Conservation (phyloP, 2,888 invertebrate genomes). For the Stenoptilia bipunctidactyla region DNA sequence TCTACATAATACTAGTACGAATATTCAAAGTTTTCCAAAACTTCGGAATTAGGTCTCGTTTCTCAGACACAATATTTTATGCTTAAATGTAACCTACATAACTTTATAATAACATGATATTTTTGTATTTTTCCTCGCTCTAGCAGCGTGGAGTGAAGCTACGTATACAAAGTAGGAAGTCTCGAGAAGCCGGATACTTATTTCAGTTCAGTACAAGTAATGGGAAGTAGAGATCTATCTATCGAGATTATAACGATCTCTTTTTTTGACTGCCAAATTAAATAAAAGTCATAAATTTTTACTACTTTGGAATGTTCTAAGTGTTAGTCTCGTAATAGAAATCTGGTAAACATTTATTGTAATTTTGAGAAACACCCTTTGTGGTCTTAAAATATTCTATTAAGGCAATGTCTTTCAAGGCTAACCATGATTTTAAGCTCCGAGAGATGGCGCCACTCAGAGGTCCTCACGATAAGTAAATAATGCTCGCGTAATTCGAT, state of each 20-base stretch:
- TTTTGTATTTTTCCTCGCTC: conserved; percentile 42
- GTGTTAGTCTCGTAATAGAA: no score
- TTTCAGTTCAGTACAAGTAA: conserved; percentile 17
- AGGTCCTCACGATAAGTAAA: no score
- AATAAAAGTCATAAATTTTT: background rate
- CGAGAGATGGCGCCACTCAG: no score
- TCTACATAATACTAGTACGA: no score
- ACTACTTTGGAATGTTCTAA: no score
- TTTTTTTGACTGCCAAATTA: background rate
- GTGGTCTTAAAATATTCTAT: no score
- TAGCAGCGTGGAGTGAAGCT: conserved; percentile 39
- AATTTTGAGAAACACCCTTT: no score
- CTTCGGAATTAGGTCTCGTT: conserved; percentile 7
- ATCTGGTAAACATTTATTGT: no score
- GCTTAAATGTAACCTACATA: conserved; percentile 28
- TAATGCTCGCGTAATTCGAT: no score
- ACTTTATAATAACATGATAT: conserved; percentile 45
- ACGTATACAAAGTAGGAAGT: conserved; percentile 43
- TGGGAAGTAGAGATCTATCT: conserved; percentile 1
- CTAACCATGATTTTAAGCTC: no score
- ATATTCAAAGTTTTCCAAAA: no score
- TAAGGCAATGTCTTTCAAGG: no score
- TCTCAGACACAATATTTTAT: conserved; percentile 20
- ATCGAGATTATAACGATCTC: background rate
- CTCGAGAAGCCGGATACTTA: conserved; percentile 17